Base-by-base conservation (phyloP, 2,888 invertebrate species). In the Halictus ligatus region DNA sequence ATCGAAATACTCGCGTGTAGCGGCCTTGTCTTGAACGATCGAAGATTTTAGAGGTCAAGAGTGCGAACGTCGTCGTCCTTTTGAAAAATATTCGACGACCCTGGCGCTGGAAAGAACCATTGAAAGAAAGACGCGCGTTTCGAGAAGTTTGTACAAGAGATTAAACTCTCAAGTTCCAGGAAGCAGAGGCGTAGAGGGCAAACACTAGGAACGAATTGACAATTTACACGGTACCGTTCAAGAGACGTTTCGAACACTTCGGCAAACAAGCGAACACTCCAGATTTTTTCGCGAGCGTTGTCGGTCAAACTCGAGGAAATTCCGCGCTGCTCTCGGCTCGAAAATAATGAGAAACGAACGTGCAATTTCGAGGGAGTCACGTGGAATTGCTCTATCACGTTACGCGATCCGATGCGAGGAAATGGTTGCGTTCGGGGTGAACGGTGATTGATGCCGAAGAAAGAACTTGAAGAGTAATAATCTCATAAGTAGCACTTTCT, bases 401-500 rank as follows among this genome's bases (percentile, higher is more conserved):
- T 40, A 89, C 35, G 2, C 54, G 64, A 64, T 71, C 29, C 21
- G 50, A 2, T n/a, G 67, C 78, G 40, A 83, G 77, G 64, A 75
- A 80, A 72, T 71, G 58, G 46, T 74, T 75, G 35, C 2, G 5
- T 40, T 75, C 73, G 29, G 29, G 73, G 74, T 35, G 84, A 73
- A 80, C 43, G 29, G 54, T 50, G 64, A 71, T 54, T 50, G 25
- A 54, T 46, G 48, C 74, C 60, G 50, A 13, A 80, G 60, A 81
- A 89, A 86, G 58, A 77, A 74, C 69, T 58, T 60, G 21, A 21
- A 60, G n/a, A 54, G 80, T 74, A 82, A 72, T 82, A 85, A 75
- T 43, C 35, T 67, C 84, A 86, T 88, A 86, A 89, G 80, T 78
- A 64, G 86, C 78, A 91, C 92, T 93, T 92, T 92, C 92, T 92